phyloP scores from a whole-genome alignment of 1,140 invertebrate genomes.

The Trinorchestia longiramus region DNA sequence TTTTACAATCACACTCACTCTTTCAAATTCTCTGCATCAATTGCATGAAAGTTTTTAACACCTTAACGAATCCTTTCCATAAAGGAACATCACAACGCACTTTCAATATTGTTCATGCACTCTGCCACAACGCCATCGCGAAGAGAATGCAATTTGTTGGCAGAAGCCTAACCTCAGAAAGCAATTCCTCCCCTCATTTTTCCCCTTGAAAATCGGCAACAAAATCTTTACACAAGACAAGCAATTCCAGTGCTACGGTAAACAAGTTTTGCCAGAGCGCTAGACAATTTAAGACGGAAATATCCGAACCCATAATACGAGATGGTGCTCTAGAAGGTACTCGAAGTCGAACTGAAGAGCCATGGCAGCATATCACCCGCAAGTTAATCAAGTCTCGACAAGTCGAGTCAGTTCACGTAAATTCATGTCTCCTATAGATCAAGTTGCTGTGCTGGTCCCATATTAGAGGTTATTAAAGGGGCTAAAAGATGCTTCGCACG shows the following conservation, averaged over 20 bases:
- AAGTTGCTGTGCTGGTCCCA: neutral
- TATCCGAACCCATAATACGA: neutral
- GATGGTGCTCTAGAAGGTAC: neutral
- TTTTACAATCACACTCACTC: neutral
- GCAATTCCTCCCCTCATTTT: neutral
- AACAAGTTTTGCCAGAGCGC: neutral
- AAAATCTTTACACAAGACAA: neutral
- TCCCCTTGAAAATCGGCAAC: neutral
- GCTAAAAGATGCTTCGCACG: neutral
- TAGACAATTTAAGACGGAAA: neutral
- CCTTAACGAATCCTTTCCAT: neutral
- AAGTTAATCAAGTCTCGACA: neutral
- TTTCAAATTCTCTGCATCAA: neutral
- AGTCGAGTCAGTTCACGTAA: neutral
- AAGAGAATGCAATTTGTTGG: neutral
- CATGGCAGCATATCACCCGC: neutral
- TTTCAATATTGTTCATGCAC: neutral
- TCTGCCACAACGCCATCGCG: neutral
- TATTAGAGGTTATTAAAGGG: constrained; percentile 38
- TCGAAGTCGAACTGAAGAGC: neutral
- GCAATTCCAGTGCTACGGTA: neutral
- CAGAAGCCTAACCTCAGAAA: neutral
- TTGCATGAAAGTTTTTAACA: neutral
- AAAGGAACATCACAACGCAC: neutral
- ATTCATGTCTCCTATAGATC: neutral